Conservation (phyloP, 2,113 vertebrate species). For the Anarrhichthys ocellatus region DNA sequence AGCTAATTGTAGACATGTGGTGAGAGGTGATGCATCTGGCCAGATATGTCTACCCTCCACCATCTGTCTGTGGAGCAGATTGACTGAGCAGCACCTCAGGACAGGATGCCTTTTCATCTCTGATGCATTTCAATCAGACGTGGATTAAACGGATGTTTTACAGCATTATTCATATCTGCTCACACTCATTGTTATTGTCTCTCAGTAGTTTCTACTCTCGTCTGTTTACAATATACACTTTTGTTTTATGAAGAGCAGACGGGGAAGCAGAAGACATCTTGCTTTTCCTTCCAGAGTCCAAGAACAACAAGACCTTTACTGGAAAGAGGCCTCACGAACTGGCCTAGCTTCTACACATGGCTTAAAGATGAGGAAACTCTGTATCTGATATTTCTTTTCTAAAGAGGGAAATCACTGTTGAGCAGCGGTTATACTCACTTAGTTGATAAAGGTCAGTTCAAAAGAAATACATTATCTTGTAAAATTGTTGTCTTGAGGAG, state of each 20-base stretch:
- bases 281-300: slow-evolving; percentile 48
- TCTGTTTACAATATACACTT: slow-evolving; percentile 38
- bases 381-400: slow-evolving; percentile 34
- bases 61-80: slow-evolving; percentile 34
- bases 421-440: slow-evolving; percentile 34
- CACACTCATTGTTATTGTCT: slow-evolving; percentile 39
- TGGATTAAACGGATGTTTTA: slow-evolving; percentile 34
- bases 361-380: slow-evolving; percentile 60
- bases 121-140: slow-evolving; percentile 18
- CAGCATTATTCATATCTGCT: slow-evolving; percentile 17
- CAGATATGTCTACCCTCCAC: slow-evolving; percentile 13
- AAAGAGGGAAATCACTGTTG: slow-evolving; percentile 32
- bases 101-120: neutral
- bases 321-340: slow-evolving; percentile 34
- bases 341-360: slow-evolving; percentile 51
- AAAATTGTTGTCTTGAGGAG: slow-evolving; percentile 19
- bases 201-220: slow-evolving; percentile 17
- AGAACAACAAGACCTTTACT: slow-evolving; percentile 65
- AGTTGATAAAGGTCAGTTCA: slow-evolving; percentile 14
- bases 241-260: slow-evolving; percentile 40
- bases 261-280: slow-evolving; percentile 16
- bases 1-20: slow-evolving; percentile 50
- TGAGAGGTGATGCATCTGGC: slow-evolving; percentile 22
- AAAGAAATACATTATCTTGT: slow-evolving; percentile 22
- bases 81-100: slow-evolving; percentile 38